Evolutionary conservation across 2,113 vertebrate species (phyloP).

Genomic region (Orthochromis indermauri): DNA sequence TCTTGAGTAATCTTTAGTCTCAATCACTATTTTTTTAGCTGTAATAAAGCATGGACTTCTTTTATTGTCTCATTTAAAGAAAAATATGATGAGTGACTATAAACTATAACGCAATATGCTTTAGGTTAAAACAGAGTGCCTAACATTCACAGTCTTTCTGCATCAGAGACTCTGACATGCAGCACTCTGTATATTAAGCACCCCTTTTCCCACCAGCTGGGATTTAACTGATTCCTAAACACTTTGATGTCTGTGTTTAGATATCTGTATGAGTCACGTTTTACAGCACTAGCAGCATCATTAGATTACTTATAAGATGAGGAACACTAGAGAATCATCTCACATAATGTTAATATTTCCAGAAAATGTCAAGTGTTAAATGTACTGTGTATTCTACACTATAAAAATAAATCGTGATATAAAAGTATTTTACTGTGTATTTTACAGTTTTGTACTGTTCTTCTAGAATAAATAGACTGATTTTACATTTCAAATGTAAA

Average conservation of each 20-base stretch:
- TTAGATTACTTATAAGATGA: constrained; percentile 29
- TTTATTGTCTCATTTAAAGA: neutral
- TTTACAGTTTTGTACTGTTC: neutral
- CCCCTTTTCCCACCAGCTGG: neutral
- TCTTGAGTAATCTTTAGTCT: neutral
- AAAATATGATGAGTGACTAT: neutral
- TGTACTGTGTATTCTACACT: neutral
- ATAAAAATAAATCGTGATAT: neutral
- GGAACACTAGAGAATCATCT: constrained; percentile 16
- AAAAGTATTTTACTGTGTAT: neutral
- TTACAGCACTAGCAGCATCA: constrained; percentile 3
- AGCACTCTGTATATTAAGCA: neutral
- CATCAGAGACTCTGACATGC: neutral
- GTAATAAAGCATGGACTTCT: neutral
- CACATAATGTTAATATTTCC: constrained; percentile 11
- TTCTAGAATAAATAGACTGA: neutral
- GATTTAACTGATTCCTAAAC: constrained; percentile 20
- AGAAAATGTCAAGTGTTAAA: constrained; percentile 16
- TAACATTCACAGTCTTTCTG: neutral
- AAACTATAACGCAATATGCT: neutral
- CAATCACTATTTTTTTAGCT: neutral
- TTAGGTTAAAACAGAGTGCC: neutral
- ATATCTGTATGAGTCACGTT: constrained; percentile 15
- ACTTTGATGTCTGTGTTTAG: constrained; percentile 24
- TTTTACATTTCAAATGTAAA: neutral